Conservation (phyloP, 2,113 vertebrate genomes). For the Dolichotis patagonum region DNA sequence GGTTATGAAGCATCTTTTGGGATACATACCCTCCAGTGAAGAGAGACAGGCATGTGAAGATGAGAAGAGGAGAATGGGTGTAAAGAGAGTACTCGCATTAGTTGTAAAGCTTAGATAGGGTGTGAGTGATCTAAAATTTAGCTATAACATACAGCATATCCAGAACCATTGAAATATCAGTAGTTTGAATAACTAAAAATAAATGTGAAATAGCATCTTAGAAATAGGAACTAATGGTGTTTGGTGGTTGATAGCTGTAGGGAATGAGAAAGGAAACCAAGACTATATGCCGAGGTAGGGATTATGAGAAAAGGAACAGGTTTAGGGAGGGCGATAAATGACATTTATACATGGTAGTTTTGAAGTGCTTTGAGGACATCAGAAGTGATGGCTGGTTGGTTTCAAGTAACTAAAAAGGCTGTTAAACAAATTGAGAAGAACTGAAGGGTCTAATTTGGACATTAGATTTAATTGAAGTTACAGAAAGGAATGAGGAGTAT, state of each 20-base stretch:
- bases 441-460: background rate
- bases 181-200: background rate
- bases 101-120: background rate
- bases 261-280: too few species aligned
- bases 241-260: background rate
- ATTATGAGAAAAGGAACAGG: background rate
- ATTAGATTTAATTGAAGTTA: background rate
- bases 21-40: background rate
- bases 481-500: background rate
- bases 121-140: background rate
- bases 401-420: background rate
- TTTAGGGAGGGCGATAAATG: background rate
- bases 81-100: background rate
- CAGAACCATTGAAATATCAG: background rate
- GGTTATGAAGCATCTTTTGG: background rate
- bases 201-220: background rate
- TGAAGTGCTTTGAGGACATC: background rate
- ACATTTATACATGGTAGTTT: background rate
- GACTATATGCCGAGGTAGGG: background rate
- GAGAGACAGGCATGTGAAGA: background rate
- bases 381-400: background rate
- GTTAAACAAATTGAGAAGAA: background rate
- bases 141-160: background rate
- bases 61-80: too few species aligned
- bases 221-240: background rate